phyloP scores from a whole-genome alignment of 2,888 invertebrate species.

The Syrista parreyssii region DNA sequence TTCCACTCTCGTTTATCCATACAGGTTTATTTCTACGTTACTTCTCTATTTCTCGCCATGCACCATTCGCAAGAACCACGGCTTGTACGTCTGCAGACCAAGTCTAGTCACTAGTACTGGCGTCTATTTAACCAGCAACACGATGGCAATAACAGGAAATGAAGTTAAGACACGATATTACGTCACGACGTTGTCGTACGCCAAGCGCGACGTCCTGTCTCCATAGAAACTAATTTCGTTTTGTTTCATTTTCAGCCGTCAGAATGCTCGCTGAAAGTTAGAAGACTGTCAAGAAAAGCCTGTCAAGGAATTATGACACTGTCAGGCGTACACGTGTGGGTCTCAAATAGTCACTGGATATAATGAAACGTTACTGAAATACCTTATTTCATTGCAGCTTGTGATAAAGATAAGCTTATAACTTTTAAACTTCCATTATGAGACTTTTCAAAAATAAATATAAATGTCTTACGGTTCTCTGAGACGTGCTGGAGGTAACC shows the following conservation, averaged over 20 bases:
- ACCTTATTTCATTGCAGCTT: neutral
- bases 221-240: neutral
- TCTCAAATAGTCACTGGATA: neutral
- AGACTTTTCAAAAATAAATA: neutral
- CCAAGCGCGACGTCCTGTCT: neutral
- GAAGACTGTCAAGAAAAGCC: neutral
- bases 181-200: neutral
- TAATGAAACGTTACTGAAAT: neutral
- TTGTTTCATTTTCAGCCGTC: neutral
- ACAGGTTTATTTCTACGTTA: neutral
- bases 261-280: neutral
- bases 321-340: neutral
- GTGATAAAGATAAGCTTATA: neutral
- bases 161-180: neutral
- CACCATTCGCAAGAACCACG: neutral
- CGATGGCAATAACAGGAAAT: neutral
- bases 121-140: neutral
- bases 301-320: neutral
- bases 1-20: neutral
- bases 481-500: neutral
- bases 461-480: neutral
- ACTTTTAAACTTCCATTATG: neutral
- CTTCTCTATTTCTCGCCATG: neutral
- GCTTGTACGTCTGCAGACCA: neutral
- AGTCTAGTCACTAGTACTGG: neutral